Evolutionary conservation across 2,113 vertebrate species (phyloP).

Genomic region (Murina feae): DNA sequence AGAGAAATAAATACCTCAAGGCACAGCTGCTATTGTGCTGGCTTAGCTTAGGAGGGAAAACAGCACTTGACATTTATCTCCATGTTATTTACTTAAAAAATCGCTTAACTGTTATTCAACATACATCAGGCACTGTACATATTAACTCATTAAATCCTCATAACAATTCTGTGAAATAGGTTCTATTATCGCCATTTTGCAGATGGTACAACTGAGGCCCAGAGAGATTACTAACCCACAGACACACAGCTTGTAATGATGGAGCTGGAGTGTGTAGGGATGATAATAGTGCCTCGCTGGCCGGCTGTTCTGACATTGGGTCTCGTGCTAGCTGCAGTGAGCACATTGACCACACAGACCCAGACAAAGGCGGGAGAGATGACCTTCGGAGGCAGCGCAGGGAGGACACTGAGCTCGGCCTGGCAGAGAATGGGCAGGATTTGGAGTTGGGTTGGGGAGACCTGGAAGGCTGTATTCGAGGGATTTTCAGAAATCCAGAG

Average conservation of each 20-base stretch:
- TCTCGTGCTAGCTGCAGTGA: rapidly evolving
- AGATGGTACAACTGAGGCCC: not conserved
- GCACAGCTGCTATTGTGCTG: not conserved
- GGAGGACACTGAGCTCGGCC: not conserved
- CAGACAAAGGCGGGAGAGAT: not conserved
- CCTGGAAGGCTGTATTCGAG: not conserved
- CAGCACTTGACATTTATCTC: not conserved
- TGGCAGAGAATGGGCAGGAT: not conserved
- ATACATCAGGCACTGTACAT: too few species aligned
- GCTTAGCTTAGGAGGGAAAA: not conserved
- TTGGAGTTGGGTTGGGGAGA: not conserved
- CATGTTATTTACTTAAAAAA: not conserved
- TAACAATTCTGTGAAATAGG: not conserved
- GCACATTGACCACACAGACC: rapidly evolving
- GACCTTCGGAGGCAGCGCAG: not conserved
- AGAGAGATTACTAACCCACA: not conserved
- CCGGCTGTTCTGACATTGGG: not conserved
- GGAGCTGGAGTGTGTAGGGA: not conserved
- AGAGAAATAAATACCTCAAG: not conserved
- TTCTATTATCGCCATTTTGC: not conserved
- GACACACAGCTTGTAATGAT: not conserved
- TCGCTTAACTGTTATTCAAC: not conserved
- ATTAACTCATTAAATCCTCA: not conserved
- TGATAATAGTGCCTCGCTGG: not conserved
- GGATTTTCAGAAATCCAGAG: not conserved